Evolutionary conservation across 2,113 vertebrate species (phyloP).

Genomic region (Melospiza georgiana): DNA sequence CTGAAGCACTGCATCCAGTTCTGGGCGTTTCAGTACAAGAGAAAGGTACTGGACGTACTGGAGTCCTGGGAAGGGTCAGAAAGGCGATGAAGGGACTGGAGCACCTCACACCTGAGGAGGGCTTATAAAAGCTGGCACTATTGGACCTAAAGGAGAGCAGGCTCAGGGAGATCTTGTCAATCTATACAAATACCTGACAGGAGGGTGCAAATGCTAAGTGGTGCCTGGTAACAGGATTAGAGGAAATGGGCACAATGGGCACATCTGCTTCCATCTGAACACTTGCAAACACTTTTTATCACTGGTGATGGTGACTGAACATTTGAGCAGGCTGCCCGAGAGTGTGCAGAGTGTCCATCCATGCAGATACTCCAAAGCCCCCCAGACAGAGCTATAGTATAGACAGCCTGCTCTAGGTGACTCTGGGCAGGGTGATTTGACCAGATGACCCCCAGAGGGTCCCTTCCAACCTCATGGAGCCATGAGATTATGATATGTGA

Average conservation of each 20-base stretch:
- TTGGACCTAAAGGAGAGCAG: not conserved
- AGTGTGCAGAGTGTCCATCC: not conserved
- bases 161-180: rapidly evolving
- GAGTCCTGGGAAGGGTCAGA: too few species aligned
- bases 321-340: not conserved
- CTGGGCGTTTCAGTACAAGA: not conserved
- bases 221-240: not conserved
- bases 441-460: not conserved
- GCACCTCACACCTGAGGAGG: rapidly evolving
- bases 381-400: too few species aligned
- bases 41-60: rapidly evolving
- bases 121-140: not conserved
- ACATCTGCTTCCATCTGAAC: not conserved
- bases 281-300: not conserved
- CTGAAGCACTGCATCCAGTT: too few species aligned
- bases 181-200: not conserved
- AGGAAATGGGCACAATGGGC: not conserved
- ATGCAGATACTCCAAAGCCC: not conserved
- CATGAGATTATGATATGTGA: not conserved
- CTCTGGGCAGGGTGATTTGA: not conserved
- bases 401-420: not conserved
- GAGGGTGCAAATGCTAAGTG: not conserved
- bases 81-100: not conserved
- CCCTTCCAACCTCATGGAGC: not conserved
- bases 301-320: not conserved